phyloP scores from a whole-genome alignment of 30 jellyfish, hydroid and myxozoan genomes.

The Catostylus mosaicus region DNA sequence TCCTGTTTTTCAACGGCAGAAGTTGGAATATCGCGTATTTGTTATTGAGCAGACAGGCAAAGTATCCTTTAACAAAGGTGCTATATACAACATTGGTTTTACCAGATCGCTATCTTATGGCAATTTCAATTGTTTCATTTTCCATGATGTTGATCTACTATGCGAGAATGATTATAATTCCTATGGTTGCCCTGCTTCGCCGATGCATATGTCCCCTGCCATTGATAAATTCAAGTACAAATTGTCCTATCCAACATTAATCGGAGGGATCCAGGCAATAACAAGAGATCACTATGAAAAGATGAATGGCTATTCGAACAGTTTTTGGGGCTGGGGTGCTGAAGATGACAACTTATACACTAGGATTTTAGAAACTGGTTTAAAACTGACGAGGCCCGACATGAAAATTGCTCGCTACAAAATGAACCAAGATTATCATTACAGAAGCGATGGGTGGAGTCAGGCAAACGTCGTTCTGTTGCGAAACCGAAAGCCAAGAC shows the following conservation, averaged over 20 bases:
- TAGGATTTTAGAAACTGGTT: background rate
- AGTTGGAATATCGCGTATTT: background rate
- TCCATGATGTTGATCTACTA: constrained; percentile 75
- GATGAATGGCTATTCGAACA: constrained; percentile 32
- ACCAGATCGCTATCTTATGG: constrained; percentile 31
- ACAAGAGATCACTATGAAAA: background rate
- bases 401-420: background rate
- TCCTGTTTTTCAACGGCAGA: background rate
- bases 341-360: constrained; percentile 21
- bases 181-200: constrained; percentile 70
- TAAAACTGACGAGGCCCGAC: constrained; percentile 6
- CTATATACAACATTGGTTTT: constrained; percentile 69
- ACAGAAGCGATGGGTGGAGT: constrained; percentile 6
- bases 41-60: background rate
- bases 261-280: constrained; percentile 20
- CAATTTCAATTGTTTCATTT: constrained; percentile 47
- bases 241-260: constrained; percentile 5
- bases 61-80: constrained; percentile 74
- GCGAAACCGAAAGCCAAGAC: background rate
- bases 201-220: constrained; percentile 74
- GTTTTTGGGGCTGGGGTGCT: constrained; percentile 50
- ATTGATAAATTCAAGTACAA: constrained; percentile 54
- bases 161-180: constrained; percentile 62
- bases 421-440: constrained; percentile 22
- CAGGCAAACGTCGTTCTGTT: background rate